A percentile compares a stretch with the other conserved stretches of the same genome.
Evolutionary conservation across 2,797 vertebrate species (phyloP).

Genomic region (Sternotherus odoratus): DNA sequence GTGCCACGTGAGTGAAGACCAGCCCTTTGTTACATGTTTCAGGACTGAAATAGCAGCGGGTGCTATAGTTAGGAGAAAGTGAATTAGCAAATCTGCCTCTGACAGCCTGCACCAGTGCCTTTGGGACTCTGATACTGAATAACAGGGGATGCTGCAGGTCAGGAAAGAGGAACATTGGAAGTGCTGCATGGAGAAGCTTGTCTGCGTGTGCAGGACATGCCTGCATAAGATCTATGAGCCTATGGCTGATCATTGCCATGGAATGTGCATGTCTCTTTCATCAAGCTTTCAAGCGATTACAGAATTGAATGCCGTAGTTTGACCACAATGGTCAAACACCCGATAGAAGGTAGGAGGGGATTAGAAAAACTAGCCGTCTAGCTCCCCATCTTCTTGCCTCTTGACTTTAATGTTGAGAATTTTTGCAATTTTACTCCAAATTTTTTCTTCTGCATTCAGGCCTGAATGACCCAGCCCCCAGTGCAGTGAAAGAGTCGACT

Average conservation of each 20-base stretch:
- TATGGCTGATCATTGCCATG: background rate
- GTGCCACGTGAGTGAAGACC: too few relatives aligned
- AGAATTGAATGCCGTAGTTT: background rate
- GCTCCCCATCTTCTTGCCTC: accelerated
- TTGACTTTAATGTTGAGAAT: background rate
- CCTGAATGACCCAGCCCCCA: conserved; percentile 82
- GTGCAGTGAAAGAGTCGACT: conserved; percentile 72
- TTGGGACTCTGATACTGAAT: background rate
- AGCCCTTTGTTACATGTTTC: background rate
- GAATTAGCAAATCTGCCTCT: background rate
- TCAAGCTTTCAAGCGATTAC: background rate
- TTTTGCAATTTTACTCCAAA: background rate
- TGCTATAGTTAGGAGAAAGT: background rate
- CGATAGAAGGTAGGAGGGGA: background rate
- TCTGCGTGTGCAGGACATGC: too few relatives aligned
- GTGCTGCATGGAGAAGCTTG: background rate
- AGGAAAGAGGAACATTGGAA: background rate
- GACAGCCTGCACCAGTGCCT: background rate
- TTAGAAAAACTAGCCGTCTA: background rate
- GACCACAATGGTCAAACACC: background rate
- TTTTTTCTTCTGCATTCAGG: conserved; percentile 77
- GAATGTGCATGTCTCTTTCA: background rate
- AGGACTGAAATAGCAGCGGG: background rate
- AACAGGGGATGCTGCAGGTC: background rate
- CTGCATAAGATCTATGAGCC: background rate